Conservation (phyloP, 2,888 invertebrate genomes). For the Gastrophysa polygoni region DNA sequence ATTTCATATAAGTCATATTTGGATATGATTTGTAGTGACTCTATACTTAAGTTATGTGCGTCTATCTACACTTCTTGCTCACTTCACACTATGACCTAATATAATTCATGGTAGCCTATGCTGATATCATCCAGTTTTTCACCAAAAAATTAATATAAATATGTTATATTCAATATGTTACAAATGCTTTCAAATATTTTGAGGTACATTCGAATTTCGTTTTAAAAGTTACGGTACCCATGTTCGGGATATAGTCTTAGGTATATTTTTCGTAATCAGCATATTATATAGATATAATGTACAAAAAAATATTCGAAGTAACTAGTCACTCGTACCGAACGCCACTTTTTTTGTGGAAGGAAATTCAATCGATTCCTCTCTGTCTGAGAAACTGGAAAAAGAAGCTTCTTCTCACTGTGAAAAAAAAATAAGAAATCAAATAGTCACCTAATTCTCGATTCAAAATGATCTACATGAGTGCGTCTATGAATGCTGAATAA, state of each 20-base stretch:
- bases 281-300: slow-evolving; percentile 21
- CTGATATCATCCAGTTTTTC: slow-evolving; percentile 7
- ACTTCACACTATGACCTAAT: slow-evolving; percentile 43
- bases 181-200: slow-evolving; percentile 32
- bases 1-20: slow-evolving; percentile 44
- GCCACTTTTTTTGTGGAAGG: slow-evolving; percentile 26
- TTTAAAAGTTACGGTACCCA: slow-evolving; percentile 37
- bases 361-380: slow-evolving; percentile 30
- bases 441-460: too few species aligned
- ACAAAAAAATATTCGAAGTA: slow-evolving; percentile 45
- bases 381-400: slow-evolving; percentile 34
- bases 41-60: slow-evolving; percentile 52
- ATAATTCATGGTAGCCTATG: slow-evolving; percentile 24
- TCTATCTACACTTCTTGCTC: slow-evolving; percentile 51
- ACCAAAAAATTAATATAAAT: slow-evolving; percentile 12
- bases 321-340: slow-evolving; percentile 33
- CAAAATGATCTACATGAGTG: too few species aligned
- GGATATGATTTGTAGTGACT: slow-evolving; percentile 53
- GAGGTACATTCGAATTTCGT: slow-evolving; percentile 34
- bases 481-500: too few species aligned
- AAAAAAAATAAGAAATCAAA: slow-evolving; percentile 18
- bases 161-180: slow-evolving; percentile 27
- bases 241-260: slow-evolving; percentile 50
- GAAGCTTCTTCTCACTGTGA: slow-evolving; percentile 45
- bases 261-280: slow-evolving; percentile 47